Percentiles rank a stretch among this genome's conserved stretches.
Evolutionary conservation across 2,888 invertebrate genomes (phyloP).

Genomic region (Drosophila pseudotakahashii): DNA sequence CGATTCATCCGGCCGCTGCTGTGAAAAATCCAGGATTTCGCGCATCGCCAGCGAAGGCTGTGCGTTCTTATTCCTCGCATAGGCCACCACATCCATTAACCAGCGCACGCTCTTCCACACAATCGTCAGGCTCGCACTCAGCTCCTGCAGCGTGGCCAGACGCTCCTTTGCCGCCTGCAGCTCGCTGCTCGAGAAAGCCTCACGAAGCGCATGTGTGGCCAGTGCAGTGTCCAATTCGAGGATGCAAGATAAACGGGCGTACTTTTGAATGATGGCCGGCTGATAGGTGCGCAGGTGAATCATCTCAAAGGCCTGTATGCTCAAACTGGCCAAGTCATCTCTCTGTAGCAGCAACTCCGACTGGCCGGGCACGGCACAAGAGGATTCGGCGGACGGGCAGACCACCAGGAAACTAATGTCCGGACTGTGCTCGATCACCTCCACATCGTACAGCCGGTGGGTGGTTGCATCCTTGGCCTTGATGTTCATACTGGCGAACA

Average conservation of each 20-base stretch:
- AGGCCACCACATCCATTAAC: conserved; percentile 97
- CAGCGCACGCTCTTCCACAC: conserved; percentile 98
- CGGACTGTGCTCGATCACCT: conserved; percentile 95
- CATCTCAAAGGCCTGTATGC: conserved; percentile 97
- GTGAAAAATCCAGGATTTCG: conserved; percentile 82
- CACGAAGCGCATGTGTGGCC: conserved; percentile 96
- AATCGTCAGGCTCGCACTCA: conserved; percentile 93
- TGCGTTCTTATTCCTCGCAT: conserved; percentile 92
- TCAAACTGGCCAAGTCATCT: conserved; percentile 93
- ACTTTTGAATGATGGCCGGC: conserved; percentile 93
- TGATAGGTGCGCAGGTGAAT: conserved; percentile 98
- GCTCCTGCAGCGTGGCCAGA: conserved; percentile 91
- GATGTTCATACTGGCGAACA: conserved; percentile 93
- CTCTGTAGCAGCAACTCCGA: conserved; percentile 93
- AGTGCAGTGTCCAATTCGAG: conserved; percentile 95
- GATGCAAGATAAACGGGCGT: conserved; percentile 96
- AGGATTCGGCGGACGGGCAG: conserved; percentile 95
- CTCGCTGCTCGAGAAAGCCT: conserved; percentile 97
- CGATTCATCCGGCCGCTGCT: conserved; percentile 61
- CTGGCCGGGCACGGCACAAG: conserved; percentile 95
- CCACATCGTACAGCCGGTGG: conserved; percentile 95
- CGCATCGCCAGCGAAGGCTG: conserved; percentile 83
- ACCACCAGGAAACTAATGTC: conserved; percentile 96
- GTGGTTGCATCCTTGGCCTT: conserved; percentile 88
- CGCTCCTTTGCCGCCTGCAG: conserved; percentile 94